Conservation (phyloP, 1,140 invertebrate species). For the Harlomillsia oculata region DNA sequence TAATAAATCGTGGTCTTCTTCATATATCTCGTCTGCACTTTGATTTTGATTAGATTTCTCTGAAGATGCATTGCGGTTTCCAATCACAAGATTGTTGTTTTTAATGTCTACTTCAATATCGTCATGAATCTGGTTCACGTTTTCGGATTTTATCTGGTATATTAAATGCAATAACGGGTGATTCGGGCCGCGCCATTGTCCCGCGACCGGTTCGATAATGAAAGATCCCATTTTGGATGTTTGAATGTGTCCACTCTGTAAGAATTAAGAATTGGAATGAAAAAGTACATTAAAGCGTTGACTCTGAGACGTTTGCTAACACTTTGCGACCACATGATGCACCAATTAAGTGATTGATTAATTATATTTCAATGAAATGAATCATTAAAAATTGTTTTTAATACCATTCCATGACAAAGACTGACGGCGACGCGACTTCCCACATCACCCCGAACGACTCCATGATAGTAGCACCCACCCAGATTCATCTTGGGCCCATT, state of each 20-base stretch:
- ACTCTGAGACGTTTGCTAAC: too few species aligned
- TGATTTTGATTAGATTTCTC: too few species aligned
- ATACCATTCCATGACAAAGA: constrained; percentile 68
- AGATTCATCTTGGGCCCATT: constrained; percentile 32
- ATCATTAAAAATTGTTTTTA: constrained; percentile 37
- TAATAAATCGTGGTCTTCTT: too few species aligned
- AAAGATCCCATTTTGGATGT: constrained; percentile 48
- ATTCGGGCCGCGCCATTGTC: constrained; percentile 39
- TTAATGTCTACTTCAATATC: too few species aligned
- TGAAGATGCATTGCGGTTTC: not conserved
- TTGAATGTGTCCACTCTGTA: constrained; percentile 54
- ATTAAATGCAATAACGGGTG: constrained; percentile 25
- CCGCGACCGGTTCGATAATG: constrained; percentile 50
- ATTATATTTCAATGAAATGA: not conserved
- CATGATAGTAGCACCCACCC: constrained; percentile 58
- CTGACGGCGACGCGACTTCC: constrained; percentile 56
- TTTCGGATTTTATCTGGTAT: constrained; percentile 3
- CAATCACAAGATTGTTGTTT: constrained; percentile 5
- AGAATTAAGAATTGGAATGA: constrained; percentile 17
- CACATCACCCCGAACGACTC: constrained; percentile 54
- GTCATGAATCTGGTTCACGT: constrained; percentile 1
- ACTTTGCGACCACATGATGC: too few species aligned
- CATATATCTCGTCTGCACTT: too few species aligned
- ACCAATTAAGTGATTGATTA: not conserved
- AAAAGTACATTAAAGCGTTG: not conserved